These are phyloP conservation scores for Alcedo atthis DNA, from an alignment of 2,797 vertebrate species.

Conservation along the genomic window DNA sequence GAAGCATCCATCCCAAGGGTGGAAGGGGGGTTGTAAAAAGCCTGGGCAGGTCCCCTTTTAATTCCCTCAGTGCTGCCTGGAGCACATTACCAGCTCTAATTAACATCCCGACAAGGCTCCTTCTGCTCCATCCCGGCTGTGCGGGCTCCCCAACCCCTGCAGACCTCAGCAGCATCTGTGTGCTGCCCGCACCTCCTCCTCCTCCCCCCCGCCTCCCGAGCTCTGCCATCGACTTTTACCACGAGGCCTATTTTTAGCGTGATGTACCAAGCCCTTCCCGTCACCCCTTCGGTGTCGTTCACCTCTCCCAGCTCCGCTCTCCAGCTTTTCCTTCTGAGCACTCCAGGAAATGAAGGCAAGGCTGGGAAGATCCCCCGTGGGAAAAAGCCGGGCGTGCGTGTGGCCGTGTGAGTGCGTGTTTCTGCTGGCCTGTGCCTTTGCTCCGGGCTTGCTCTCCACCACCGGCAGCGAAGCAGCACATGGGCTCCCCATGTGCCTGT, in stretches of 20 bases:
- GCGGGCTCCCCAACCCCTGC: neutral
- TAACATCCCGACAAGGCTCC: neutral
- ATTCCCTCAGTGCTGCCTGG: neutral
- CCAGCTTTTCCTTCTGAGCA: neutral
- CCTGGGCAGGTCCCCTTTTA: neutral
- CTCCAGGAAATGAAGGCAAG: neutral
- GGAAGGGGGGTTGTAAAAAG: neutral
- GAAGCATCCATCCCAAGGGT: neutral
- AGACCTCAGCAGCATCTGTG: neutral
- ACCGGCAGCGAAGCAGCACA: conserved; percentile 29
- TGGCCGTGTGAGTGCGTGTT: neutral
- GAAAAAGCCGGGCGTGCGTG: neutral
- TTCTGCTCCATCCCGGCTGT: neutral
- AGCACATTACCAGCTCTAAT: neutral
- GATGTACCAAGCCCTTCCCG: neutral
- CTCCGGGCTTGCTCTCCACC: conserved; percentile 8
- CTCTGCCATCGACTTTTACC: neutral
- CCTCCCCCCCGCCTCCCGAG: neutral
- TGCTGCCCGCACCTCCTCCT: neutral
- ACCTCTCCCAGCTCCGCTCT: neutral
- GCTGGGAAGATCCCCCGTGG: neutral
- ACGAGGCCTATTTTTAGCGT: neutral
- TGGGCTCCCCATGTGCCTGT: conserved; percentile 67
- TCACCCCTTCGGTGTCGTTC: neutral
- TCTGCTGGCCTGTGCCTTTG: neutral